Percentiles rank a stretch among this genome's conserved stretches.
phyloP scores from a whole-genome alignment of 1,140 invertebrate species.

The Phocides pigmalion region DNA sequence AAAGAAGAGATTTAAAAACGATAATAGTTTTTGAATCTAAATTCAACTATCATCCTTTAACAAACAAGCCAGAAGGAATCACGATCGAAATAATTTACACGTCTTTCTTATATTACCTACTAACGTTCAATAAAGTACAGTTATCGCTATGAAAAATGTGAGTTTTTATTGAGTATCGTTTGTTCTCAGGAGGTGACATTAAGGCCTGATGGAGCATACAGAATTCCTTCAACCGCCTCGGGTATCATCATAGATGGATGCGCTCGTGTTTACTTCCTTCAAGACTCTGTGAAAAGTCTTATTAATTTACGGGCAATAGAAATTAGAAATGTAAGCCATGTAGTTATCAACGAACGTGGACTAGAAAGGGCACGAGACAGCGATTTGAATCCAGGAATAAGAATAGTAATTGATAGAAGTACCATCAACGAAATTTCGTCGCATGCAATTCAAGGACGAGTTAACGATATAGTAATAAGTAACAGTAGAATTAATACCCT shows the following conservation, averaged over 20 bases:
- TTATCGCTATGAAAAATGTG: not conserved
- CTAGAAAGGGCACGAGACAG: constrained; percentile 65
- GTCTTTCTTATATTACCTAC: too few species aligned
- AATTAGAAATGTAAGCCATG: constrained; percentile 57
- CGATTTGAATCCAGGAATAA: constrained; percentile 68
- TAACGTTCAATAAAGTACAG: too few species aligned
- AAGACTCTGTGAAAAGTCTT: constrained; percentile 73
- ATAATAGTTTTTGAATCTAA: not conserved
- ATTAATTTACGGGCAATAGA: constrained; percentile 65
- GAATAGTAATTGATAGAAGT: constrained; percentile 67
- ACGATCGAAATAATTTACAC: too few species aligned
- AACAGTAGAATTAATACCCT: constrained; percentile 85
- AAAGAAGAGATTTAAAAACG: too few species aligned
- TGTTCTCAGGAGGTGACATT: constrained; percentile 84
- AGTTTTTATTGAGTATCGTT: constrained; percentile 34
- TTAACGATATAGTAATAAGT: constrained; percentile 87
- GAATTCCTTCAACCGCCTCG: constrained; percentile 81
- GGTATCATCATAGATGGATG: constrained; percentile 84
- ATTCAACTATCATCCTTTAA: not conserved
- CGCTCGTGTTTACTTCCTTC: constrained; percentile 78
- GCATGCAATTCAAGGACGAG: constrained; percentile 88
- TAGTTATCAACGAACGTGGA: constrained; percentile 66
- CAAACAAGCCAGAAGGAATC: too few species aligned
- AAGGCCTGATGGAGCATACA: constrained; percentile 83
- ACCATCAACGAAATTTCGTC: constrained; percentile 86